Evolutionary conservation across 2,888 invertebrate genomes (phyloP).

Genomic region (Atethmia centrago): DNA sequence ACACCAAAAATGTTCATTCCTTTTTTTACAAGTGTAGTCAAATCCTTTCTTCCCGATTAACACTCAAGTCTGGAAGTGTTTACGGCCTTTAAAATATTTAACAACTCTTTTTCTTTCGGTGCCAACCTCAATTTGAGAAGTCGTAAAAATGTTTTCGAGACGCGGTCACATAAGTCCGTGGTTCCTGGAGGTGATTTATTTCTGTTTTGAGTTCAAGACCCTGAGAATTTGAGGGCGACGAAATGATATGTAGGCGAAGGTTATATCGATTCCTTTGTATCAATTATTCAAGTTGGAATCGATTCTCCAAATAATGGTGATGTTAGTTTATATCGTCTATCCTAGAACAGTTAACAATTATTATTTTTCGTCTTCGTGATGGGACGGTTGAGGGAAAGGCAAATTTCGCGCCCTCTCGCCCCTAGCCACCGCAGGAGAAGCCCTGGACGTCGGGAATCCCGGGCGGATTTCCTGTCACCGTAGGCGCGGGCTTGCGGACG

Average conservation of each 20-base stretch:
- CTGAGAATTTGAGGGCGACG: conserved; percentile 15
- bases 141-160: conserved; percentile 46
- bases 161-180: conserved; percentile 23
- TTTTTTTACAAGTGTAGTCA: neutral
- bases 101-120: conserved; percentile 41
- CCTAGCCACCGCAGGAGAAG: no score
- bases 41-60: conserved; percentile 21
- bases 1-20: no score
- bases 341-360: no score
- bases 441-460: no score
- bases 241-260: conserved; percentile 4
- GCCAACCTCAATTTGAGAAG: conserved; percentile 36
- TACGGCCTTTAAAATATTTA: conserved; percentile 48
- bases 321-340: no score
- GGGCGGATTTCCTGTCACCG: no score
- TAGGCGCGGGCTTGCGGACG: no score
- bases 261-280: conserved; percentile 3
- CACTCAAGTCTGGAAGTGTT: conserved; percentile 34
- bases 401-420: no score
- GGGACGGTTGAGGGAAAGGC: no score
- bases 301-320: neutral
- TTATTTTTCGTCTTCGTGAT: no score
- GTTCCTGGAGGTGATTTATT: conserved; percentile 34
- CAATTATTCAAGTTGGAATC: neutral
- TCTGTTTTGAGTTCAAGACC: conserved; percentile 28